Evolutionary conservation across 2,113 vertebrate genomes (phyloP), one percentile per base, ranked within the genome.

Genomic region (Atherinomorus stipes): DNA sequence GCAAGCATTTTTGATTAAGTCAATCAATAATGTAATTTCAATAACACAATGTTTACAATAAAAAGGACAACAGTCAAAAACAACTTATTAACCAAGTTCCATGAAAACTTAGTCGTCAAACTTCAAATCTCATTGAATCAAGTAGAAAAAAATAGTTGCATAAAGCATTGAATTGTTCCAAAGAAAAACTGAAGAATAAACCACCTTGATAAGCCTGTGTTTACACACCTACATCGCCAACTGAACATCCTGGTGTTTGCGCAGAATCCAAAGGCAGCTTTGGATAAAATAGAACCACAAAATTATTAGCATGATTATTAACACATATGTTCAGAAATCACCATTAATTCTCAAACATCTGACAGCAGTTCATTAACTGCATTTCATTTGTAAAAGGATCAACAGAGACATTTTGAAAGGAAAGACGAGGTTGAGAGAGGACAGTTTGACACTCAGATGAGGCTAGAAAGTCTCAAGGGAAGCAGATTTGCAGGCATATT

Each of bases 351-450:
- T 26, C 47, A n/a, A 23, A 31, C 38, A 31, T 56, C 37, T 54
- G 57, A n/a, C 49, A 38, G 51, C 38, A 38, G 34, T 53, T n/a
- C 7, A n/a, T 47, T 21, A n/a, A 31, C 28, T 58, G 45, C 18
- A 26, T 72, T 52, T 59, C 68, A 47, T 22, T 73, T 34, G 37
- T 63, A 51, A 78, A 69, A 75, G 60, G 15, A 66, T 47, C 34
- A 45, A 78, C 72, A 58, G 59, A 75, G 64, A 84, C 51, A 45
- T 86, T 76, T 65, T 73, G 56, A 86, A 80, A 80, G 80, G 86
- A 75, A 34, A 64, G 71, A 70, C 40, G 64, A 58, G 58, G 78
- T 74, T 67, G 37, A 60, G 79, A 75, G 64, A 80, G 69, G 73
- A 83, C 70, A 77, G 65, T 65, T 44, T 31, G 10, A 59, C 57